These are phyloP conservation scores for Neolamprologus fasciatus DNA, from an alignment of 2,113 vertebrate species.

Conservation along the genomic window DNA sequence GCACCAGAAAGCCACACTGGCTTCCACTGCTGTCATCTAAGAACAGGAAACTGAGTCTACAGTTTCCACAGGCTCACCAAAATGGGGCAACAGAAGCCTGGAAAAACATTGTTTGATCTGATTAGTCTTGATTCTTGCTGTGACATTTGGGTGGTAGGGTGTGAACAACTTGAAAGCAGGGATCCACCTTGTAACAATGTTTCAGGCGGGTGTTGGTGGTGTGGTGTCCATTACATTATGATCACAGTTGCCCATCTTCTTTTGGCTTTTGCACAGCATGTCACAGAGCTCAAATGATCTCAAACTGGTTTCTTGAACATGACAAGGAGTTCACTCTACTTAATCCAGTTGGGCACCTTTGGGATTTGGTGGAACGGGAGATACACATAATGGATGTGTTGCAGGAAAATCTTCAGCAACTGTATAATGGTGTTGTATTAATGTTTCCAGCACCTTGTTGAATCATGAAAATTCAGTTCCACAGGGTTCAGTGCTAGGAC, in stretches of 20 bases:
- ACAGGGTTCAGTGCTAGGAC: no score
- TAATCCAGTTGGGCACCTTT: background rate
- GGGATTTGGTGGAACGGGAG: background rate
- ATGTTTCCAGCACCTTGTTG: background rate
- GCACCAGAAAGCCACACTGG: background rate
- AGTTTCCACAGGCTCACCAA: background rate
- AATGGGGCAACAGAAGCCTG: background rate
- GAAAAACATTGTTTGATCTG: background rate
- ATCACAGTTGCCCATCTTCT: background rate
- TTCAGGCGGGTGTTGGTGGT: background rate
- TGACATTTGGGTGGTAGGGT: background rate
- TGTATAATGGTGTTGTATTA: background rate
- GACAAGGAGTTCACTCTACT: background rate
- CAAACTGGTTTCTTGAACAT: background rate
- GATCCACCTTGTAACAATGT: background rate
- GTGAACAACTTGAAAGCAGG: background rate
- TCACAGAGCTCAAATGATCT: background rate
- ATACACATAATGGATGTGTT: background rate
- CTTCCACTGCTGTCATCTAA: background rate
- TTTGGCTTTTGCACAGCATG: background rate
- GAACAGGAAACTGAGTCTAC: background rate
- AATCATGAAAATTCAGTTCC: background rate
- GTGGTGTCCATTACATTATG: background rate
- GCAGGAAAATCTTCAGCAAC: background rate
- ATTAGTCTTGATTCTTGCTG: background rate